Conservation (phyloP, 2,888 invertebrate species). For the Agrotis exclamationis region DNA sequence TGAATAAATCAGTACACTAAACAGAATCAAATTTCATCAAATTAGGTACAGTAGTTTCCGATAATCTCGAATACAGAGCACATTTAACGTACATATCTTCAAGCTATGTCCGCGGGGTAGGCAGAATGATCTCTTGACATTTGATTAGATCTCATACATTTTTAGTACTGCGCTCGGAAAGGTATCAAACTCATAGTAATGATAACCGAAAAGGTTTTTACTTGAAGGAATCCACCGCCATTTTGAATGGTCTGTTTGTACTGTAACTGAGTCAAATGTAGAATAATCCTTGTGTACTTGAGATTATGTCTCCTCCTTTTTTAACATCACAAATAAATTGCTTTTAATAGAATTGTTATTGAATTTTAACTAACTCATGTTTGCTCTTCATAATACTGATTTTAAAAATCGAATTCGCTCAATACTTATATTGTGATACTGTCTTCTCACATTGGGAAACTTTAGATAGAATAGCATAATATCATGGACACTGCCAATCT, state of each 20-base stretch:
- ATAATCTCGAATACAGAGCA: conserved; percentile 43
- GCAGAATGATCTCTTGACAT: conserved; percentile 45
- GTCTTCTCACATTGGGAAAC: conserved; percentile 21
- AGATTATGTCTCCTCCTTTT: not conserved
- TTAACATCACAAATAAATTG: not conserved
- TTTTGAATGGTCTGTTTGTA: conserved; percentile 44
- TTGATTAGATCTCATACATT: conserved; percentile 66
- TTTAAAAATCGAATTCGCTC: conserved; percentile 25
- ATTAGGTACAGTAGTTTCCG: conserved; percentile 19
- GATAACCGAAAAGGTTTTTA: conserved; percentile 51
- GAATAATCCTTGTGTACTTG: not conserved
- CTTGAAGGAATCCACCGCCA: conserved; percentile 61
- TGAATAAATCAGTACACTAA: not conserved
- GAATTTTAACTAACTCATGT: not conserved
- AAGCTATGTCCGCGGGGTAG: conserved; percentile 3
- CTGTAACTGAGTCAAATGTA: conserved; percentile 46
- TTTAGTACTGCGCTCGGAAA: conserved; percentile 55
- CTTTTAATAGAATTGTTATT: not conserved
- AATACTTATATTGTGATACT: conserved; percentile 37
- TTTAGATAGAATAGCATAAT: conserved; percentile 33
- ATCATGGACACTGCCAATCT: not conserved
- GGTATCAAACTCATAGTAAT: conserved; percentile 61
- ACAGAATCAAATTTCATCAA: conserved; percentile 3
- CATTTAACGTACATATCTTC: conserved; percentile 53
- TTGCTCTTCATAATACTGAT: conserved; percentile 2